phyloP scores from a whole-genome alignment of 2,888 invertebrate genomes.

The Formica aserva region DNA sequence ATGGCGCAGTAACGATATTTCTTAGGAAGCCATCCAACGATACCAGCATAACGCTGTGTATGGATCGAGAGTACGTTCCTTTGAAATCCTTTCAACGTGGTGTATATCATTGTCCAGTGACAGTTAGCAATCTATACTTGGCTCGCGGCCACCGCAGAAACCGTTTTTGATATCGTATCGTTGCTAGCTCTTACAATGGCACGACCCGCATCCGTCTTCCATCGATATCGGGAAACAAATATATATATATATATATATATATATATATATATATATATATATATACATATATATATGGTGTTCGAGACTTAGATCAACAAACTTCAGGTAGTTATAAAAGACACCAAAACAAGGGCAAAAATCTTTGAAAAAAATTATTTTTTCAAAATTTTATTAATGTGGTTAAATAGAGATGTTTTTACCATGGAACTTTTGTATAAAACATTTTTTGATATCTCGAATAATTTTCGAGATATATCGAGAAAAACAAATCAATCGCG shows the following conservation, averaged over 20 bases:
- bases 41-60: background rate
- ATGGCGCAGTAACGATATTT: conserved; percentile 40
- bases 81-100: conserved; percentile 62
- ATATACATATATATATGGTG: no score
- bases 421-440: no score
- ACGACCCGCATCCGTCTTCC: conserved; percentile 61
- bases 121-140: conserved; percentile 72
- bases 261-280: no score
- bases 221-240: conserved; percentile 63
- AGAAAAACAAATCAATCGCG: no score
- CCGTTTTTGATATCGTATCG: conserved; percentile 68
- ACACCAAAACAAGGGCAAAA: no score
- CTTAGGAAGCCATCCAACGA: conserved; percentile 38
- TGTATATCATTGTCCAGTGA: conserved; percentile 69
- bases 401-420: no score
- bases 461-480: no score
- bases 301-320: no score
- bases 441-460: no score
- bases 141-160: conserved; percentile 66
- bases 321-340: no score
- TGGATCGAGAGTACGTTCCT: conserved; percentile 25
- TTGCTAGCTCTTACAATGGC: conserved; percentile 35
- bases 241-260: background rate
- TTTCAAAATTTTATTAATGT: no score
- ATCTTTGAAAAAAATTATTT: no score